phyloP scores from a whole-genome alignment of 2,888 invertebrate species.

The Gibbula magus region DNA sequence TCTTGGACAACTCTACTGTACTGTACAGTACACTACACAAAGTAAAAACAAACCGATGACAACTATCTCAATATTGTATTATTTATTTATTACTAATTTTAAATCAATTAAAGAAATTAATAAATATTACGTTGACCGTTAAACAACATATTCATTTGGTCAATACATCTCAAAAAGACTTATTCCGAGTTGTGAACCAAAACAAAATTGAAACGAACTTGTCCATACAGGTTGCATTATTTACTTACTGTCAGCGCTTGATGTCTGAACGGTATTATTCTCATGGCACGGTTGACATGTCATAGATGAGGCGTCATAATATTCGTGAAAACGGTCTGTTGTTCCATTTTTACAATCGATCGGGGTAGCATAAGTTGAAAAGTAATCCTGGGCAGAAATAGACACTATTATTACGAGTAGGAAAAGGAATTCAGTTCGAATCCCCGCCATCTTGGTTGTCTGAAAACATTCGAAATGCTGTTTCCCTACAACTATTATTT shows the following conservation, averaged over 20 bases:
- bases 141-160: too few relatives aligned
- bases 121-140: too few relatives aligned
- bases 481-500: not conserved
- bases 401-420: not conserved
- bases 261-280: conserved; percentile 51
- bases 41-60: too few relatives aligned
- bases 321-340: conserved; percentile 44
- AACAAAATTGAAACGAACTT: not conserved
- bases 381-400: not conserved
- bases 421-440: not conserved
- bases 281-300: conserved; percentile 57
- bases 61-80: too few relatives aligned
- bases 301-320: conserved; percentile 61
- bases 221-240: conserved; percentile 38
- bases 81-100: too few relatives aligned
- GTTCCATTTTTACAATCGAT: conserved; percentile 45
- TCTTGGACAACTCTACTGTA: too few relatives aligned
- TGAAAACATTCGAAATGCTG: conserved; percentile 2
- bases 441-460: conserved; percentile 19
- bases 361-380: not conserved
- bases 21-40: too few relatives aligned
- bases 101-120: too few relatives aligned
- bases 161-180: not conserved
- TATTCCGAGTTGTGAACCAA: not conserved
- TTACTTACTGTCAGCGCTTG: conserved; percentile 65